Evolutionary conservation across 2,888 invertebrate species (phyloP), one percentile per base, ranked within the genome.

Genomic region (Camponotus fellah): DNA sequence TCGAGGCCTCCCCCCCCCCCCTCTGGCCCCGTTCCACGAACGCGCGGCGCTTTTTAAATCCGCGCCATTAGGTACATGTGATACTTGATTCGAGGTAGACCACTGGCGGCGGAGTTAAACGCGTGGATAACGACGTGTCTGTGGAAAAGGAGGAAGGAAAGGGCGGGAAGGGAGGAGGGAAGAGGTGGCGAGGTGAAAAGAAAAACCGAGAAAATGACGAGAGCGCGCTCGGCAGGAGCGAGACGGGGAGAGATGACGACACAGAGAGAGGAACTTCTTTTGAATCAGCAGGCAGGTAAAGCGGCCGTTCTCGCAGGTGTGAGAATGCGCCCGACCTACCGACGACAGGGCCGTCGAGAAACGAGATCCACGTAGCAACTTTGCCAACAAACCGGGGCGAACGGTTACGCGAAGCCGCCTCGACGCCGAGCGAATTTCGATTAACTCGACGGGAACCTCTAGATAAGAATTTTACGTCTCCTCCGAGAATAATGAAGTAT

Each of bases 241-340:
- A 37, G 37, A 34, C 49, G 66, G 26, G 26, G 43, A 72, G 68
- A 68, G 64, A 53, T 49, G 79, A 80, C 60, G 79, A 62, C 69
- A 68, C 46, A 46, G 26, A 14, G 32, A 17, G 34, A n/a, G 84
- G 86, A 75, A 87, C 84, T 77, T 85, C 88, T 87, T 89, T 91
- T 88, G 89, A 87, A 87, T 90, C 85, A 26, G 84, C 80, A 84
- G 40, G 72, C 60, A 76, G 87, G 86, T 89, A 87, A 87, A 80
- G 46, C 71, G 60, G 26, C 26, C 14, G 79, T 56, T 79, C 77
- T 37, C 58, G 43, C 58, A 68, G 68, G 71, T 80, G 79, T 49
- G 79, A 79, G 69, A 68, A 34, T 21, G 56, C 72, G 43, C 21
- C 0, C 77, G 66, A 68, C 46, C 68, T 34, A 32, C 65, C 75